A percentile compares a stretch with the other conserved stretches of the same genome.
Evolutionary conservation across 2,888 invertebrate genomes (phyloP).

Genomic region (Brachylomia viminalis): DNA sequence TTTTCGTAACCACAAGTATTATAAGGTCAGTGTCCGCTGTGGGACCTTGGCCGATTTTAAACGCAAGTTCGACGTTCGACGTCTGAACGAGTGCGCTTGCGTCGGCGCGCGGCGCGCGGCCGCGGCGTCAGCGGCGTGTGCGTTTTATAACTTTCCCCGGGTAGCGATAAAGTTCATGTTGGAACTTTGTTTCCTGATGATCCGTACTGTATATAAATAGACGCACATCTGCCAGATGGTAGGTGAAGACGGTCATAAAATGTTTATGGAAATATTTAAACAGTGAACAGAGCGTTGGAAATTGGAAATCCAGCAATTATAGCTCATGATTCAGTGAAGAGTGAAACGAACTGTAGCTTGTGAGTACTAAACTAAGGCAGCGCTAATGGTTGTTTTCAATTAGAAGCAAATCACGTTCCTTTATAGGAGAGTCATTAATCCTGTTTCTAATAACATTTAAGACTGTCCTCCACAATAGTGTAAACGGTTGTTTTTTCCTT

Average conservation of each 20-base stretch:
- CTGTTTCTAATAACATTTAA: constrained; percentile 19
- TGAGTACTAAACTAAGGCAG: constrained; percentile 23
- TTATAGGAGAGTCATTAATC: constrained; percentile 3
- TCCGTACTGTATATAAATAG: constrained; percentile 82
- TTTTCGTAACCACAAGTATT: constrained; percentile 70
- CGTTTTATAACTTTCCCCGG: constrained; percentile 87
- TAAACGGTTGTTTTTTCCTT: constrained; percentile 33
- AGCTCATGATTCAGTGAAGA: constrained; percentile 57
- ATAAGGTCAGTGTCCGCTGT: constrained; percentile 82
- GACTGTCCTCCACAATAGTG: constrained; percentile 10
- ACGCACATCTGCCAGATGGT: constrained; percentile 81
- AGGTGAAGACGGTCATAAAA: constrained; percentile 76
- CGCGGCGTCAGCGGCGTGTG: constrained; percentile 74
- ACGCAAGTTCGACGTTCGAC: constrained; percentile 85
- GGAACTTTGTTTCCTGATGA: constrained; percentile 84
- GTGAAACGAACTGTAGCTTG: constrained; percentile 50
- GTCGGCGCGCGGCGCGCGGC: too few relatives aligned
- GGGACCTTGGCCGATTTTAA: constrained; percentile 90
- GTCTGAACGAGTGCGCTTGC: constrained; percentile 54
- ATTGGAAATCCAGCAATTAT: constrained; percentile 59
- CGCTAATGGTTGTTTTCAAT: constrained; percentile 18
- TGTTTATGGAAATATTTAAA: constrained; percentile 78
- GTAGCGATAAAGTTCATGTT: constrained; percentile 85
- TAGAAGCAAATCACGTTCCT: constrained; percentile 24
- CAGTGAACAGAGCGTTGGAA: constrained; percentile 62